Evolutionary conservation across 2,888 invertebrate species (phyloP).

Genomic region (Eupithecia pulchellata): DNA sequence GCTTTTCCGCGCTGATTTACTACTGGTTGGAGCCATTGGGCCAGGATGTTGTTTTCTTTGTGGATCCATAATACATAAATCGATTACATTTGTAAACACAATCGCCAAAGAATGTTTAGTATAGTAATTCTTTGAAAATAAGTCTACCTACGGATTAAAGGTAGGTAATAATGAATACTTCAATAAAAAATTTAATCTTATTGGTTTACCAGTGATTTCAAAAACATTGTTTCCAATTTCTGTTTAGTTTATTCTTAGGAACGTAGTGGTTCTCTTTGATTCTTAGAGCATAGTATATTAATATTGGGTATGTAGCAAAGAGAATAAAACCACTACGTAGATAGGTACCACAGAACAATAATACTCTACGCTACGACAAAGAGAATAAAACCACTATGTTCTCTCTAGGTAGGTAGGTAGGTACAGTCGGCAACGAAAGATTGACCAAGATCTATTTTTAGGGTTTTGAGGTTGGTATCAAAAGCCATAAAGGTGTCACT

Average conservation of each 20-base stretch:
- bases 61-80: constrained; percentile 61
- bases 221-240: not conserved
- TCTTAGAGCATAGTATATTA: no score
- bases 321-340: no score
- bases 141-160: not conserved
- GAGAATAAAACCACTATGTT: no score
- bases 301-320: no score
- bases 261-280: no score
- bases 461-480: no score
- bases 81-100: not conserved
- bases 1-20: constrained; percentile 64
- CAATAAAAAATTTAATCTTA: not conserved
- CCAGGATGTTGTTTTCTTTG: constrained; percentile 66
- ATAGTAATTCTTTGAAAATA: not conserved
- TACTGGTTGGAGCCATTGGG: constrained; percentile 67
- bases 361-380: no score
- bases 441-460: not conserved
- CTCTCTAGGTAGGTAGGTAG: no score
- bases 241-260: not conserved
- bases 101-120: not conserved
- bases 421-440: not conserved
- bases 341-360: no score
- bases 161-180: no score
- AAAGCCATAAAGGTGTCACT: no score
- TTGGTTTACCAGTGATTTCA: not conserved